phyloP scores from a whole-genome alignment of 2,888 invertebrate species.

The Polyploca ridens region DNA sequence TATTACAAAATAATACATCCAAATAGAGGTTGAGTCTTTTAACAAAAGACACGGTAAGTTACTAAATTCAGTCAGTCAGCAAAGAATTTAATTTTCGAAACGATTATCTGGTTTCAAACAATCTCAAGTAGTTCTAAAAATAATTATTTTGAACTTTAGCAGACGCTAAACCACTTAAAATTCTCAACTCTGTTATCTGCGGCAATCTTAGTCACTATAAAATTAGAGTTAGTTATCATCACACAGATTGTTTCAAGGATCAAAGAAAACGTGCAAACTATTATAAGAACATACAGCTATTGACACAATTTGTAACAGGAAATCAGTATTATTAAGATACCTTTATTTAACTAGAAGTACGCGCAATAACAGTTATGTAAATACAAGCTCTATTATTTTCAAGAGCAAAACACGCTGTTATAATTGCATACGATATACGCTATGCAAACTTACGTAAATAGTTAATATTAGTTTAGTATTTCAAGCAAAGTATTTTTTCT shows the following conservation, averaged over 20 bases:
- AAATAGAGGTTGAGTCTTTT: no score
- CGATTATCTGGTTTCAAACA: no score
- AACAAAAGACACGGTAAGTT: no score
- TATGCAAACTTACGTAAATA: not conserved
- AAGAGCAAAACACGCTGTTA: not conserved
- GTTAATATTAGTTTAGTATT: not conserved
- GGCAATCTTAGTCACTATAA: not conserved
- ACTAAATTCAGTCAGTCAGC: no score
- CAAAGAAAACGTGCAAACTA: slow-evolving; percentile 5
- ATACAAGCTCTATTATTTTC: slow-evolving; percentile 10
- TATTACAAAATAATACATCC: no score
- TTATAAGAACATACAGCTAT: not conserved
- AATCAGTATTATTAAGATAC: slow-evolving; percentile 1
- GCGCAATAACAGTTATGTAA: slow-evolving; percentile 4
- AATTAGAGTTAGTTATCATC: not conserved
- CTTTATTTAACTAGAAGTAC: slow-evolving; percentile 2
- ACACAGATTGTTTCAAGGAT: slow-evolving; percentile 1
- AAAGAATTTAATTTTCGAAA: no score
- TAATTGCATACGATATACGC: not conserved
- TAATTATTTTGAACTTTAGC: not conserved
- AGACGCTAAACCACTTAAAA: not conserved
- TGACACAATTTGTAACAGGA: slow-evolving; percentile 10
- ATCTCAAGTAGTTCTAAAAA: not conserved
- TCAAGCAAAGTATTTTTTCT: not conserved
- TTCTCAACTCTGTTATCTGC: not conserved